A percentile compares a stretch with the other conserved stretches of the same genome.
Evolutionary conservation across 2,888 invertebrate species (phyloP).

Genomic region (Lapara coniferarum): DNA sequence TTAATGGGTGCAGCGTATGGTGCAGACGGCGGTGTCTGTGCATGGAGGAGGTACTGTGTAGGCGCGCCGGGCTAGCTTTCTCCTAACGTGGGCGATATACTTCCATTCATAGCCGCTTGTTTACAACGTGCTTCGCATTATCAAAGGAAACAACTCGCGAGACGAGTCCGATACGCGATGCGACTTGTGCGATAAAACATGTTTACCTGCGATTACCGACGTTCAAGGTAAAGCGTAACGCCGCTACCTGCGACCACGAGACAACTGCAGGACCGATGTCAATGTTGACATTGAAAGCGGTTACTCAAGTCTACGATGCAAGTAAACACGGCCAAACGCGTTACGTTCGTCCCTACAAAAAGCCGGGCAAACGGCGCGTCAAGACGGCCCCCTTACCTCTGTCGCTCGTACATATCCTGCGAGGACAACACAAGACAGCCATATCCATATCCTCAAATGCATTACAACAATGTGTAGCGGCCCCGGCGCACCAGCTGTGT

Average conservation of each 20-base stretch:
- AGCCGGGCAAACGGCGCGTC: conserved; percentile 75
- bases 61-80: conserved; percentile 61
- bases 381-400: conserved; percentile 87
- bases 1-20: conserved; percentile 36
- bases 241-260: conserved; percentile 16
- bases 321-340: conserved; percentile 40
- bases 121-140: conserved; percentile 47
- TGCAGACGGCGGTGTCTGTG: conserved; percentile 24
- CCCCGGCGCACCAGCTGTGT: conserved; percentile 69
- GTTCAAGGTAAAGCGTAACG: conserved; percentile 66
- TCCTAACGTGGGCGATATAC: conserved; percentile 73
- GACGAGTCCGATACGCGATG: conserved; percentile 62
- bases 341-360: conserved; percentile 63
- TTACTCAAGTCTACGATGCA: conserved; percentile 71
- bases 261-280: conserved; percentile 26
- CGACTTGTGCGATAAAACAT: conserved; percentile 65
- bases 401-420: conserved; percentile 89
- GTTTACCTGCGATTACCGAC: conserved; percentile 74
- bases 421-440: conserved; percentile 88
- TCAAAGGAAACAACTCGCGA: conserved; percentile 54
- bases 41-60: conserved; percentile 35
- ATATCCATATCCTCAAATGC: conserved; percentile 90
- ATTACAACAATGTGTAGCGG: conserved; percentile 84
- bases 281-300: conserved; percentile 78
- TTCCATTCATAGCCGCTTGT: conserved; percentile 64